Percentiles rank a stretch among this genome's conserved stretches.
These are phyloP conservation scores for Eupithecia centaureata DNA, from an alignment of 2,888 invertebrate species.

Conservation along the genomic window DNA sequence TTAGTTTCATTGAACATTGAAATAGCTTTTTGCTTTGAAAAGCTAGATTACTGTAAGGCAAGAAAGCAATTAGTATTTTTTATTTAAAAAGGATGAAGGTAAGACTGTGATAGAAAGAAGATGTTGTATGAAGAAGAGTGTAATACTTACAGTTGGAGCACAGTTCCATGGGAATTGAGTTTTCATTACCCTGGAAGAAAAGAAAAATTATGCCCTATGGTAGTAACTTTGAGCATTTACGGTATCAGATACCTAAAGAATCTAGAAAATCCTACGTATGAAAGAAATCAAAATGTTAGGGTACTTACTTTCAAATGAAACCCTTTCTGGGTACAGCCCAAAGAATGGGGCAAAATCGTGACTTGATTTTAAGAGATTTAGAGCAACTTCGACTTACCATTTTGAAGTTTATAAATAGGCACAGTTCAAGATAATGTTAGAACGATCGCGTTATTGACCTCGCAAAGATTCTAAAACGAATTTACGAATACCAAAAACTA, in stretches of 20 bases:
- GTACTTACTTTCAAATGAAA: conserved; percentile 1
- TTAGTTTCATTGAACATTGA: conserved; percentile 42
- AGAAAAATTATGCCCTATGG: conserved; percentile 10
- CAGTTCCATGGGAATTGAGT: conserved; percentile 97
- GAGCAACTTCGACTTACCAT: conserved; percentile 50
- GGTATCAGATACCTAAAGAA: neutral
- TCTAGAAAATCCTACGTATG: neutral
- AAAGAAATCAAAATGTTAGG: neutral
- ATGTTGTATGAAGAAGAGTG: conserved; percentile 24
- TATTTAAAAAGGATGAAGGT: conserved; percentile 52
- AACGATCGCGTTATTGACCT: conserved; percentile 30
- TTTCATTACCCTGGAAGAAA: conserved; percentile 94
- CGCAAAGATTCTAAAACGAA: conserved; percentile 34
- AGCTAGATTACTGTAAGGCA: conserved; percentile 61
- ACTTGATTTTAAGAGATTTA: conserved; percentile 30
- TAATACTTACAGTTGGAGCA: conserved; percentile 96
- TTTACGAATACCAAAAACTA: conserved; percentile 47
- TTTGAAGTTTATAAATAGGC: conserved; percentile 38
- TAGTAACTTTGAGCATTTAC: neutral
- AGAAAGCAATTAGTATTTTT: conserved; percentile 59
- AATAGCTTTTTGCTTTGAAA: conserved; percentile 43
- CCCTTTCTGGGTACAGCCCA: conserved; percentile 15
- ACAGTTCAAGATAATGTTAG: conserved; percentile 24
- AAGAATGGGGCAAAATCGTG: conserved; percentile 27
- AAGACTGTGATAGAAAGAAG: conserved; percentile 40